Conservation (phyloP, 2,888 invertebrate genomes). For the Furcula furcula region DNA sequence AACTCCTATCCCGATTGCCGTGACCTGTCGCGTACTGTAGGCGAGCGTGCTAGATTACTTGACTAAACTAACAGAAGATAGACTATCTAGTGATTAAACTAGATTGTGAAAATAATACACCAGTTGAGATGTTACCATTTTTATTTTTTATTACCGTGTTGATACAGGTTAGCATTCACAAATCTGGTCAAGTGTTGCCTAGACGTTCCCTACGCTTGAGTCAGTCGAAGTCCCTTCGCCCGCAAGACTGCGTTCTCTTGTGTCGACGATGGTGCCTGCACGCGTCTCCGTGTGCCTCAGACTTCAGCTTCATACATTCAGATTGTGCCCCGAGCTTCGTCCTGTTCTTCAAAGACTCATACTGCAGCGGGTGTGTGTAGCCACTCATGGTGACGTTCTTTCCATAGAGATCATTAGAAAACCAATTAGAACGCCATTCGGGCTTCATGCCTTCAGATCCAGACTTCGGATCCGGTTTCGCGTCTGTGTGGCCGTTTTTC, state of each 20-base stretch:
- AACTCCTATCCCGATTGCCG: no score
- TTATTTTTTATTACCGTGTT: constrained; percentile 3
- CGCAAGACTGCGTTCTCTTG: not conserved
- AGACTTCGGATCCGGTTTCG: not conserved
- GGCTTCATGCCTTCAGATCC: no score
- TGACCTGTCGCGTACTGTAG: no score
- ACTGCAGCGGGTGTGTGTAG: not conserved
- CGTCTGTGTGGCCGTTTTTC: not conserved
- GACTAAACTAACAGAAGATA: no score
- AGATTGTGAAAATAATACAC: no score
- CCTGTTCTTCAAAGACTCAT: not conserved
- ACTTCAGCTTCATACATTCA: not conserved
- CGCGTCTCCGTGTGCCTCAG: not conserved
- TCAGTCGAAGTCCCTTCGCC: not conserved
- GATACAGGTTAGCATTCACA: constrained; percentile 1
- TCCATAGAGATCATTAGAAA: not conserved
- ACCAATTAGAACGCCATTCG: not conserved
- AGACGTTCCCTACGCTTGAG: no score
- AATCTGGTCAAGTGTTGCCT: not conserved
- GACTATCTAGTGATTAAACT: no score
- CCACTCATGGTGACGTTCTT: not conserved
- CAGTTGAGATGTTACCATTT: constrained; percentile 11
- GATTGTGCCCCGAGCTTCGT: not conserved
- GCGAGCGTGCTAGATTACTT: no score
- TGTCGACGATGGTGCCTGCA: not conserved